Percentiles rank a stretch among this genome's conserved stretches.
Conservation (phyloP, 1,140 invertebrate genomes). For the Zophobas atratus region DNA sequence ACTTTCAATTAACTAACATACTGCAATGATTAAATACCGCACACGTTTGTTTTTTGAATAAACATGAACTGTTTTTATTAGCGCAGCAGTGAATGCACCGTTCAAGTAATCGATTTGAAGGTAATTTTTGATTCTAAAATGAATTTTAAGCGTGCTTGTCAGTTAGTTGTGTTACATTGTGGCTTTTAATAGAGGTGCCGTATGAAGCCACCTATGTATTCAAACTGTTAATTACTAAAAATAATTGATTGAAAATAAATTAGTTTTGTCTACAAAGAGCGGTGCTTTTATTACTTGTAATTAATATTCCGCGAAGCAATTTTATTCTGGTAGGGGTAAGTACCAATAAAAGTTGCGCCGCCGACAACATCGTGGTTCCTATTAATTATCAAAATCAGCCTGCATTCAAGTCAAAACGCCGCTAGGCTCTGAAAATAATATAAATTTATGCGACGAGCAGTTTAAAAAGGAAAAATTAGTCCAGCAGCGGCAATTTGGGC, state of each 20-base stretch:
- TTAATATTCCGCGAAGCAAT: slow-evolving; percentile 36
- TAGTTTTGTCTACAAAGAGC: slow-evolving; percentile 42
- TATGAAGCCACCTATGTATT: slow-evolving; percentile 31
- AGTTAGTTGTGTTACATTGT: slow-evolving; percentile 13
- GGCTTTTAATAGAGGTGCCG: slow-evolving; percentile 23
- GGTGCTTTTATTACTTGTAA: slow-evolving; percentile 30
- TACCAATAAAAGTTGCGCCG: slow-evolving; percentile 19
- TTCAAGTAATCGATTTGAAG: neutral
- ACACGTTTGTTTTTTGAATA: too few relatives aligned
- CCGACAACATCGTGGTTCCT: slow-evolving; percentile 10
- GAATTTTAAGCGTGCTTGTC: slow-evolving; percentile 25
- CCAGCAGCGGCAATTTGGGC: slow-evolving; percentile 7
- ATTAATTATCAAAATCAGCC: slow-evolving; percentile 15
- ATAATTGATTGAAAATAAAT: slow-evolving; percentile 44
- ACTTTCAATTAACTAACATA: too few relatives aligned
- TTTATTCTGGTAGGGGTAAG: slow-evolving; percentile 16
- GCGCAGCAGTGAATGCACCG: neutral
- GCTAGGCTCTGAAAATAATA: neutral
- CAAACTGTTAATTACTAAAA: slow-evolving; percentile 35
- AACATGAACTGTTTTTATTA: neutral
- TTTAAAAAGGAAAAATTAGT: slow-evolving; percentile 14
- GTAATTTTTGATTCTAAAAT: slow-evolving; percentile 28
- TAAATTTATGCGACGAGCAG: neutral
- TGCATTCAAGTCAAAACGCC: too few relatives aligned
- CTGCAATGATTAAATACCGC: too few relatives aligned